Percentiles rank a stretch among this genome's conserved stretches.
Conservation (phyloP, 1,140 invertebrate species). For the Cyclina sinensis region DNA sequence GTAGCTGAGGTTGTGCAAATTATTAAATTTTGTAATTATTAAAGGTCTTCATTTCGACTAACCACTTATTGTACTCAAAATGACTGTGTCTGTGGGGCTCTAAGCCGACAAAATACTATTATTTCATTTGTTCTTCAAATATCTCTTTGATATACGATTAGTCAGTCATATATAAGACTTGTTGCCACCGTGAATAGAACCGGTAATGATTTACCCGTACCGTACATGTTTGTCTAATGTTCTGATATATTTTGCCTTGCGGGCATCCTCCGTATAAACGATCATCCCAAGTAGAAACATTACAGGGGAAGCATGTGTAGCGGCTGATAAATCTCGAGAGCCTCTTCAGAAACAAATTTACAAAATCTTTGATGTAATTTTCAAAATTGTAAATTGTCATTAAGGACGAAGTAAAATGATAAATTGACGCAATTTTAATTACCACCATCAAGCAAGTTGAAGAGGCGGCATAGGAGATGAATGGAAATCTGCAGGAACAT, state of each 20-base stretch:
- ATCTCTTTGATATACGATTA: too few species aligned
- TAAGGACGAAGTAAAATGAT: slow-evolving; percentile 46
- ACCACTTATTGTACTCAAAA: too few species aligned
- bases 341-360: slow-evolving; percentile 60
- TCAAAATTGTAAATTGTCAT: slow-evolving; percentile 66
- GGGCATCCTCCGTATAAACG: slow-evolving; percentile 6
- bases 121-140: too few species aligned
- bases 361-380: slow-evolving; percentile 66
- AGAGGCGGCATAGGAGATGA: slow-evolving; percentile 48
- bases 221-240: slow-evolving; percentile 6
- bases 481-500: not conserved
- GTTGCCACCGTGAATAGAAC: too few species aligned
- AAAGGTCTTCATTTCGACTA: too few species aligned
- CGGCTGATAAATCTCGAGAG: slow-evolving; percentile 58
- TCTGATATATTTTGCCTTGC: not conserved
- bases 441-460: slow-evolving; percentile 9
- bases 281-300: slow-evolving; percentile 2
- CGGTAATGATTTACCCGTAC: not conserved
- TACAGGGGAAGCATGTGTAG: slow-evolving; percentile 48
- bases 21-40: too few species aligned
- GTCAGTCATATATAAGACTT: too few species aligned
- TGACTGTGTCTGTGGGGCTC: too few species aligned
- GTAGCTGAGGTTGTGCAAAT: too few species aligned
- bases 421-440: slow-evolving; percentile 63
- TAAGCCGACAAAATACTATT: too few species aligned